Conservation (phyloP, 1,140 invertebrate species). For the Pachyrhynchus sulphureomaculatus region DNA sequence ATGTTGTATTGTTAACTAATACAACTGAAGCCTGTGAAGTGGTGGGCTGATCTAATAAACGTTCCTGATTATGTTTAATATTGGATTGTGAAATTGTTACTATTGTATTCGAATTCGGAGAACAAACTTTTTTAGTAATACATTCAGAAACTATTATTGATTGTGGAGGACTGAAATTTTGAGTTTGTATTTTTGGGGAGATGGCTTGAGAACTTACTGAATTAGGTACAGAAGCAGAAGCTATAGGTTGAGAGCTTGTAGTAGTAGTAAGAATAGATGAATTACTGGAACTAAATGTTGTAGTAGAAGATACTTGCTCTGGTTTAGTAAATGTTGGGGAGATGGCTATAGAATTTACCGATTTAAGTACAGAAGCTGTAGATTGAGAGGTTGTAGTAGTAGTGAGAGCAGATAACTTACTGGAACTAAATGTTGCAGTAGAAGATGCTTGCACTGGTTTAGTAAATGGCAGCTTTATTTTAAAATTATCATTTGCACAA, state of each 20-base stretch:
- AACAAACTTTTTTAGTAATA: not conserved
- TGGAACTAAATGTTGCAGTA: not conserved
- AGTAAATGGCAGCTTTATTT: conserved; percentile 1
- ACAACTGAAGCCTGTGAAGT: not conserved
- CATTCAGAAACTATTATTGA: no score
- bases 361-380: no score
- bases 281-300: not conserved
- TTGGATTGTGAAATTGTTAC: not conserved
- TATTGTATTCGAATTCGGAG: not conserved
- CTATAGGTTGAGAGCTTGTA: no score
- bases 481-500: conserved; percentile 3
- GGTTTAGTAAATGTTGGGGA: conserved; percentile 2
- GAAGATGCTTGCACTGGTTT: not conserved
- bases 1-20: not conserved
- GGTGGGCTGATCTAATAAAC: not conserved
- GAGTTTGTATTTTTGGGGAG: no score
- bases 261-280: not conserved
- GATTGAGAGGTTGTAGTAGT: not conserved
- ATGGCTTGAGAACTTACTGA: no score
- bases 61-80: not conserved
- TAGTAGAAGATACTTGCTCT: not conserved
- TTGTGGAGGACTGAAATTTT: no score
- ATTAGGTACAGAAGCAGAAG: no score
- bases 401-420: not conserved
- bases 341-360: not conserved